Base-by-base conservation (phyloP, 2,888 invertebrate genomes). In the Bugulina stolonifera region DNA sequence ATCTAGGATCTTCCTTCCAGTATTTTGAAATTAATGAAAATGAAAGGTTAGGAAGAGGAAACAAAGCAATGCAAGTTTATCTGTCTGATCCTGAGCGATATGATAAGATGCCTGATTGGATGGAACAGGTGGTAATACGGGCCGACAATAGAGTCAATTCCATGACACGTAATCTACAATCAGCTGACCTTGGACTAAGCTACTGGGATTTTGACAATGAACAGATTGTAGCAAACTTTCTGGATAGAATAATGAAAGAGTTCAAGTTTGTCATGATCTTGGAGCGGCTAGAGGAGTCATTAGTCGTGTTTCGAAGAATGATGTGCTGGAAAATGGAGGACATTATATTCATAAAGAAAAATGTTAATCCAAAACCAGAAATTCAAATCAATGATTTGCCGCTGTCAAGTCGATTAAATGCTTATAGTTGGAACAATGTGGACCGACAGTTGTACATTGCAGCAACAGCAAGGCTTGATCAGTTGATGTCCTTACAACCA, bases 291-390 rank as follows among this genome's bases (percentile, higher is more conserved):
- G 64, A 64, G 18, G 64, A 64, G 32, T 64, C 64, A 32, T 32
- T 64, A 2, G 64, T 64, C 10, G 10, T 64, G 5, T 27, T 64
- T 29, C 64, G 64, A 18, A 27, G 64, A 64, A 10, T 25, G 14
- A 64, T 64, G 64, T 64, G 64, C 64, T 64, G 64, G 64, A 5
- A 34, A 64, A 64, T 64, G 64, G 10, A 64, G 32, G 64, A 64
- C 32, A 64, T 64, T 32, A 64, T 64, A 32, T 64, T 64, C n/a
- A 64, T 64, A 14, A 64, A 27, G 10, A 64, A 64, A 32, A 64
- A 64, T 64, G 64, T 64, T 3, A 64, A 64, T 64, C 64, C 64
- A 14, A 25, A 14, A 14, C 64, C 10, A 14, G 25, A 25, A 25
- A 10, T 32, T 14, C 3, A 32, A 27, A 32, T 64, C 10, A 3